Evolutionary conservation across 2,797 vertebrate species (phyloP).

Genomic region (Neolamprologus multifasciatus): DNA sequence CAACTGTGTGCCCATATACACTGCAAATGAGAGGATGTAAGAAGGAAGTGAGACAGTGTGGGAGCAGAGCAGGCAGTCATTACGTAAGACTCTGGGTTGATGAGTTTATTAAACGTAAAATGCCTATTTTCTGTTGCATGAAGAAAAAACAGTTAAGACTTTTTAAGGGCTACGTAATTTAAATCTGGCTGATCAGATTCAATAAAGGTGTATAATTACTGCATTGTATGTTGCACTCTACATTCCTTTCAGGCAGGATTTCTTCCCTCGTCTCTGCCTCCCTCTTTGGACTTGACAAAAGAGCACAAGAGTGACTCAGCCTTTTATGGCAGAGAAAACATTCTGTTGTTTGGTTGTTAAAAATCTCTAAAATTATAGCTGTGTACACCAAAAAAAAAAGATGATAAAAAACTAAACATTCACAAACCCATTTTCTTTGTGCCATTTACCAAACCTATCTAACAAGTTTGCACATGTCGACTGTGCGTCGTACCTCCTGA

Average conservation of each 20-base stretch:
- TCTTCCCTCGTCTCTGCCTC: slow-evolving; percentile 4
- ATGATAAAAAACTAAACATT: not conserved
- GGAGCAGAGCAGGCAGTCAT: slow-evolving; percentile 34
- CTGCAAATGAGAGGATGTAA: slow-evolving; percentile 32
- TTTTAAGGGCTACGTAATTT: not conserved
- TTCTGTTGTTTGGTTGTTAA: not conserved
- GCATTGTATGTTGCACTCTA: not conserved
- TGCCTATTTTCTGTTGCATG: not conserved
- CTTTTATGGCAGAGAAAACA: slow-evolving; percentile 14
- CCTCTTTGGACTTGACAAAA: slow-evolving; percentile 21
- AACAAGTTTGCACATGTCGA: not conserved
- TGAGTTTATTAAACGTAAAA: slow-evolving; percentile 15
- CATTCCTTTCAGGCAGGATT: slow-evolving; percentile 29
- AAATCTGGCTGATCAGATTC: not conserved
- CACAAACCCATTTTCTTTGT: not conserved
- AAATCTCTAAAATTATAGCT: not conserved
- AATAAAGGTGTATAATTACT: slow-evolving; percentile 6
- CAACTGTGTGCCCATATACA: slow-evolving; percentile 50
- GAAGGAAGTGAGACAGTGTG: slow-evolving; percentile 30
- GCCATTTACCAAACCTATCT: not conserved
- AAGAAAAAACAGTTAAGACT: not conserved
- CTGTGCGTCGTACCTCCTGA: slow-evolving; percentile 84
- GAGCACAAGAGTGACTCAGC: slow-evolving; percentile 48
- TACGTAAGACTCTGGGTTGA: slow-evolving; percentile 26
- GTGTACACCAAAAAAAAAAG: not conserved